A percentile compares a stretch with the other conserved stretches of the same genome.
Conservation (phyloP, 1,140 invertebrate species). For the Rhopalosiphum padi region DNA sequence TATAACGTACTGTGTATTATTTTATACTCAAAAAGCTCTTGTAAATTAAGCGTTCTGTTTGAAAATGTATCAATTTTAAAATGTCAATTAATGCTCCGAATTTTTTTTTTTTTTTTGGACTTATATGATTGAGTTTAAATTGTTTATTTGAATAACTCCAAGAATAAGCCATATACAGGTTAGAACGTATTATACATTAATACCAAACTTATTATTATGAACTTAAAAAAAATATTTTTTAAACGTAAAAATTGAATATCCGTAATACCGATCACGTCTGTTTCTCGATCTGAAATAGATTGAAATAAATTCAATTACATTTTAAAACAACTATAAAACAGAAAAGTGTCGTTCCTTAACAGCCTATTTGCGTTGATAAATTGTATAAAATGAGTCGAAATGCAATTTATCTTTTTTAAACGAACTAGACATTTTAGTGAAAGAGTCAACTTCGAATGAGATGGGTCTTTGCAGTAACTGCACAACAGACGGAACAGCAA, state of each 20-base stretch:
- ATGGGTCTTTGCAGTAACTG: background rate
- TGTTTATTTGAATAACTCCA: too few species aligned
- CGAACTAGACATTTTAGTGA: background rate
- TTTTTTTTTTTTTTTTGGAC: too few species aligned
- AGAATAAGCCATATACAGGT: too few species aligned
- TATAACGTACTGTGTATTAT: too few species aligned
- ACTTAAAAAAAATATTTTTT: background rate
- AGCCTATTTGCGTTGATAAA: slow-evolving; percentile 12
- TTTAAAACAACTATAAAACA: background rate
- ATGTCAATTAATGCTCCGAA: too few species aligned
- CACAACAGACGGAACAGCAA: background rate
- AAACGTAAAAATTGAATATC: background rate
- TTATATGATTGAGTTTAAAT: too few species aligned
- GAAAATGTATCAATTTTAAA: too few species aligned
- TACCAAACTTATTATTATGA: too few species aligned
- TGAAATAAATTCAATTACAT: slow-evolving; percentile 17
- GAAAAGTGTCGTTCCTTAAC: background rate
- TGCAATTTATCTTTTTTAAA: background rate
- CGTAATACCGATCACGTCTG: background rate
- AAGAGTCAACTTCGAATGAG: background rate
- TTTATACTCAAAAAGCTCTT: too few species aligned
- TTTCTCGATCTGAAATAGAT: background rate
- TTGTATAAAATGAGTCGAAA: background rate
- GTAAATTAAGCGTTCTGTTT: too few species aligned
- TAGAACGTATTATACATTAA: too few species aligned